Evolutionary conservation across 2,113 vertebrate genomes (phyloP).

Genomic region (Tinamus guttatus): DNA sequence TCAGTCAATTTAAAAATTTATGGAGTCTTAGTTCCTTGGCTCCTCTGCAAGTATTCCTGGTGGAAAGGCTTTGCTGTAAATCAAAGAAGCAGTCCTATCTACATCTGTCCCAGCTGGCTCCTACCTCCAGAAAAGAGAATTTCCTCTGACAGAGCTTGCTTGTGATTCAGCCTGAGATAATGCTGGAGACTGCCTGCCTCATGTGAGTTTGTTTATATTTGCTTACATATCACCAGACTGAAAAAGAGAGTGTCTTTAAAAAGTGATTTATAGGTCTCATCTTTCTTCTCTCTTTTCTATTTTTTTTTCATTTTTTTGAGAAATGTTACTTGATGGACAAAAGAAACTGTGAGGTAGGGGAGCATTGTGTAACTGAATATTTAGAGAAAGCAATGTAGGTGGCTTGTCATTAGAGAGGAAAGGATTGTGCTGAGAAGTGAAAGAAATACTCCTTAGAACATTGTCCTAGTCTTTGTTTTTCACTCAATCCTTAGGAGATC

Average conservation of each 20-base stretch:
- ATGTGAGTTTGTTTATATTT: neutral
- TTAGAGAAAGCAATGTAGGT: neutral
- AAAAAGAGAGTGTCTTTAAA: neutral
- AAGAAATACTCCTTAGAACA: neutral
- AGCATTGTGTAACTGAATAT: neutral
- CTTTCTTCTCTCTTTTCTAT: neutral
- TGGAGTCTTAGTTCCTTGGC: neutral
- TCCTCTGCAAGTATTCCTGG: neutral
- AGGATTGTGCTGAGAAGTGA: neutral
- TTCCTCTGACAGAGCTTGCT: neutral
- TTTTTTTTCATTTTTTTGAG: neutral
- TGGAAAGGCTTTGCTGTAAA: neutral
- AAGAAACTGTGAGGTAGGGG: fast-evolving
- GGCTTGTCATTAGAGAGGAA: neutral
- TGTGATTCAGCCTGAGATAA: neutral
- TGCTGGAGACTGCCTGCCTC: neutral
- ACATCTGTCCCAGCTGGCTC: neutral
- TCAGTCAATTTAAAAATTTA: neutral
- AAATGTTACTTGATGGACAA: neutral
- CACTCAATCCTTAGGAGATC: neutral
- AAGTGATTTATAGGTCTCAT: neutral
- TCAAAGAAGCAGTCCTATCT: neutral
- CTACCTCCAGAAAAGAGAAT: neutral
- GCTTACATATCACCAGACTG: neutral
- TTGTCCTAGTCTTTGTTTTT: neutral